Evolutionary conservation across 1,140 invertebrate genomes (phyloP).

Genomic region (Saxidomus purpurata): DNA sequence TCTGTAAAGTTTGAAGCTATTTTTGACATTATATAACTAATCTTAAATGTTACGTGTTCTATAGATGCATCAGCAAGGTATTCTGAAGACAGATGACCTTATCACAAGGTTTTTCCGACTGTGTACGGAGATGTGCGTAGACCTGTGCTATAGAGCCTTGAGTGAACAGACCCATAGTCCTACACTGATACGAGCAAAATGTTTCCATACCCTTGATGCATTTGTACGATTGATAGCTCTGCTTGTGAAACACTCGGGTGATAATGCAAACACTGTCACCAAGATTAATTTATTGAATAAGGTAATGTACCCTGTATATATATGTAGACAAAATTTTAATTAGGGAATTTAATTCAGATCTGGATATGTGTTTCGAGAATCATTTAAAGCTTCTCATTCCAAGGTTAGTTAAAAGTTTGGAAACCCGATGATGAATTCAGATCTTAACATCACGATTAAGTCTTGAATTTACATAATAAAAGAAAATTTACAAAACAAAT

Average conservation of each 20-base stretch:
- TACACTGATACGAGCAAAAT: constrained; percentile 93
- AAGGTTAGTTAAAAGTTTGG: too few species aligned
- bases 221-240: constrained; percentile 97
- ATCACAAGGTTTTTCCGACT: constrained; percentile 99
- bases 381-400: too few species aligned
- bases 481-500: too few species aligned
- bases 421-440: too few species aligned
- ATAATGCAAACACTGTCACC: constrained; percentile 94
- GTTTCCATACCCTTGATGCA: constrained; percentile 98
- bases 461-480: too few species aligned
- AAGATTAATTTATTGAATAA: constrained; percentile 99
- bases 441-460: too few species aligned
- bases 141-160: constrained; percentile 95
- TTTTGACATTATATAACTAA: too few species aligned
- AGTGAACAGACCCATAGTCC: constrained; percentile 87
- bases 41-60: too few species aligned
- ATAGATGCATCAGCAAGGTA: constrained; percentile 99
- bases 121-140: constrained; percentile 98
- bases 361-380: too few species aligned
- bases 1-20: too few species aligned
- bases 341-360: too few species aligned
- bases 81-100: constrained; percentile 98
- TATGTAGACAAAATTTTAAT: too few species aligned
- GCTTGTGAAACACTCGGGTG: constrained; percentile 96
- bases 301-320: constrained; percentile 86